Percentiles rank a stretch among this genome's conserved stretches.
Conservation (phyloP, 2,797 vertebrate genomes). For the Syngnathus rostellatus region DNA sequence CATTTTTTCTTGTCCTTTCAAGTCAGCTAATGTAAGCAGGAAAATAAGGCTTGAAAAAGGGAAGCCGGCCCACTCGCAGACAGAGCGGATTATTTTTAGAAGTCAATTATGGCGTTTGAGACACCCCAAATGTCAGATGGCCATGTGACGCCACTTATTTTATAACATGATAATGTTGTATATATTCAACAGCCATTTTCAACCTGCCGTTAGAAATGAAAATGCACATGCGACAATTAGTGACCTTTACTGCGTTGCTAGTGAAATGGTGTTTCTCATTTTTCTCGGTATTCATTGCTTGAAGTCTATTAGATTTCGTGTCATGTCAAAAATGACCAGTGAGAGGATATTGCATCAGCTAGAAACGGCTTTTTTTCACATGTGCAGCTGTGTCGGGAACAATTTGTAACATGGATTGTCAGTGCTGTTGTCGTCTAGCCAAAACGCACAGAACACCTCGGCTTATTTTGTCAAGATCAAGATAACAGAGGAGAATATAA, state of each 20-base stretch:
- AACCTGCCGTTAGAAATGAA: neutral
- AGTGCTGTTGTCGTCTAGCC: neutral
- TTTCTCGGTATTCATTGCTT: neutral
- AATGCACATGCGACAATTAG: neutral
- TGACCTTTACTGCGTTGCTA: neutral
- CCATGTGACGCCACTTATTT: constrained; percentile 16
- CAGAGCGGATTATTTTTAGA: constrained; percentile 32
- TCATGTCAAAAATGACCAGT: neutral
- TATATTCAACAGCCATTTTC: constrained; percentile 1
- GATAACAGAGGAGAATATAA: neutral
- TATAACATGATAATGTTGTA: constrained; percentile 7
- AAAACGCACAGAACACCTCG: neutral
- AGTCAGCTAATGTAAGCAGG: neutral
- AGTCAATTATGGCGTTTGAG: constrained; percentile 24
- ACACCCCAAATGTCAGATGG: constrained; percentile 34
- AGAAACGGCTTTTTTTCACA: too few relatives aligned
- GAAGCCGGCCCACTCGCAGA: constrained; percentile 2
- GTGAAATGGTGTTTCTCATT: neutral
- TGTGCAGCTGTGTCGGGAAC: neutral
- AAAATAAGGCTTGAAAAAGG: neutral
- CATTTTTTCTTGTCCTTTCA: neutral
- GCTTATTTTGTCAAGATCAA: neutral
- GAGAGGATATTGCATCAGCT: neutral
- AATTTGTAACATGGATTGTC: neutral
- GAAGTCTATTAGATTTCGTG: neutral